Percentiles rank a stretch among this genome's conserved stretches.
These are phyloP conservation scores for Dipodomys ordii DNA, from an alignment of 2,113 vertebrate genomes.

Conservation along the genomic window DNA sequence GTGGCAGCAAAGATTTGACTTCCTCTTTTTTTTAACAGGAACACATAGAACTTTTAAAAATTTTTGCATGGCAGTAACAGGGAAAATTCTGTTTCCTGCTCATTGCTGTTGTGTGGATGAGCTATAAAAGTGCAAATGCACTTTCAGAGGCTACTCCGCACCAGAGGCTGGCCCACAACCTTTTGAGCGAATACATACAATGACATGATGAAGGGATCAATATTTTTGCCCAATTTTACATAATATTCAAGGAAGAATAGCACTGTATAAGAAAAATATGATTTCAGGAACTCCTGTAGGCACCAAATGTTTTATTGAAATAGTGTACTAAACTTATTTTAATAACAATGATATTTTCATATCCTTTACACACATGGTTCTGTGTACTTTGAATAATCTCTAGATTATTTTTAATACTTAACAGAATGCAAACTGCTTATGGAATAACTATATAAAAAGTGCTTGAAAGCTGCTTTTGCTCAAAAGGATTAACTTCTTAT, in stretches of 20 bases:
- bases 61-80: not conserved
- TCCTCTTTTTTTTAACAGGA: not conserved
- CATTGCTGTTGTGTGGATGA: not conserved
- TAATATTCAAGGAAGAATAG: not conserved
- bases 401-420: not conserved
- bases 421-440: not conserved
- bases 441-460: not conserved
- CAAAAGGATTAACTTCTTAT: too few relatives aligned
- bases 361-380: not conserved
- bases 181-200: not conserved
- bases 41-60: not conserved
- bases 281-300: not conserved
- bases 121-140: rapidly evolving
- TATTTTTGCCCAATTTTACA: not conserved
- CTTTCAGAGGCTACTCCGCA: not conserved
- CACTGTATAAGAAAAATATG: not conserved
- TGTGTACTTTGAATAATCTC: not conserved
- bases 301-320: not conserved
- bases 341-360: not conserved
- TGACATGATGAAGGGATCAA: not conserved
- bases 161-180: not conserved
- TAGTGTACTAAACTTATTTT: not conserved
- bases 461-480: too few relatives aligned
- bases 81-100: not conserved
- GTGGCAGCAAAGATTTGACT: not conserved